Base-by-base conservation (phyloP, 2,888 invertebrate genomes). In the Polyploca ridens region DNA sequence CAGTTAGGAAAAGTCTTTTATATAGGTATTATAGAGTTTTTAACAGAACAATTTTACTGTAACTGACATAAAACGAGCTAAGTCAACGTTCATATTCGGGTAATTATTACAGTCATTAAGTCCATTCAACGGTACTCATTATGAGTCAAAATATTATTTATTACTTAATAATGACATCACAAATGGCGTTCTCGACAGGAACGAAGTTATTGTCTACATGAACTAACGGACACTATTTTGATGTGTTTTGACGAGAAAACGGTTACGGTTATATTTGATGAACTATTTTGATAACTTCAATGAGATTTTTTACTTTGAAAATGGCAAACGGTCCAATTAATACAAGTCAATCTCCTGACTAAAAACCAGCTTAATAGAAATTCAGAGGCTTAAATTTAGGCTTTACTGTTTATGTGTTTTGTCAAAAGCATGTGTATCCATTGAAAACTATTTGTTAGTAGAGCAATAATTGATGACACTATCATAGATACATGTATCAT, bases 91-190 rank as follows among this genome's bases (percentile, higher is more conserved):
- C 54, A 54, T 19, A 54, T 54, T 54, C n/a, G 54, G 54, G 54
- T 54, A 54, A 54, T 54, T 54, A 54, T 54, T 54, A n/a, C n/a
- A n/a, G n/a, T 54, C 54, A 54, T 54, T 54, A 54, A 54, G 54
- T 54, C 54, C 54, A 54, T 16, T 54, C 54, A 54, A 54, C 54
- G 54, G 54, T 54, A 54, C 54, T 19, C 19, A 54, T 54, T 16
- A 54, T 54, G 54, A 54, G 54, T 54, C 16, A 54, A n/a, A 54
- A 16, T 54, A 54, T 54, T 19, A 54, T 54, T 54, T 54, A 54
- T 54, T 54, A 54, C 54, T 19, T 54, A 54, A 54, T 54, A 54
- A 54, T 54, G 19, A 19, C 16, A 49, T n/a, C 46, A n/a, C n/a
- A n/a, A 13, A n/a, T 6, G 46, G 6, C 46, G 10, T 54, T 54